Evolutionary conservation across 2,888 invertebrate species (phyloP).

Genomic region (Proisotoma minuta): DNA sequence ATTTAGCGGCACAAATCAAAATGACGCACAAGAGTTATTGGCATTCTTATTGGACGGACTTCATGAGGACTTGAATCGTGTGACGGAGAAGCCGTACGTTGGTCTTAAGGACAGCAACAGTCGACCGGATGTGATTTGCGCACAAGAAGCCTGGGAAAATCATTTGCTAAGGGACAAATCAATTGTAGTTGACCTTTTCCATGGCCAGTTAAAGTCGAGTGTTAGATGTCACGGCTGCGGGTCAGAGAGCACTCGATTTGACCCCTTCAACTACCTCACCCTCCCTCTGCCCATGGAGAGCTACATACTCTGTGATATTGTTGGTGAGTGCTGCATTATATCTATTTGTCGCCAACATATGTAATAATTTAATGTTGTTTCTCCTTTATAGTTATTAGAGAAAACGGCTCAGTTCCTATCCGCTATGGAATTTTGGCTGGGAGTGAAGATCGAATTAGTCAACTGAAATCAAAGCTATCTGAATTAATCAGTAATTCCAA

Average conservation of each 20-base stretch:
- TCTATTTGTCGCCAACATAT: constrained; percentile 4
- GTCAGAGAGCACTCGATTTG: constrained; percentile 79
- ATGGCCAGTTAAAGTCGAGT: constrained; percentile 85
- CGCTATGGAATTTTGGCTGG: constrained; percentile 79
- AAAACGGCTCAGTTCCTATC: constrained; percentile 75
- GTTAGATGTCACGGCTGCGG: constrained; percentile 77
- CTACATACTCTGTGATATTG: constrained; percentile 68
- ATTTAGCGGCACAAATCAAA: constrained; percentile 84
- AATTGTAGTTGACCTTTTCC: constrained; percentile 83
- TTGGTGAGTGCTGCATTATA: constrained; percentile 56
- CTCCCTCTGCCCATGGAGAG: constrained; percentile 87
- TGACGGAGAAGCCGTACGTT: constrained; percentile 65
- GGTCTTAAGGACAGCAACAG: constrained; percentile 67
- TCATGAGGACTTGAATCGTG: constrained; percentile 86
- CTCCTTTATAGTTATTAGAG: constrained; percentile 58
- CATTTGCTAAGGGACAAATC: constrained; percentile 77
- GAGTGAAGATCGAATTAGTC: constrained; percentile 74
- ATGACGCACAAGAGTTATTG: constrained; percentile 88
- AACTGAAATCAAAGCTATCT: constrained; percentile 65
- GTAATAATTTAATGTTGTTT: not conserved
- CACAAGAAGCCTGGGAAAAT: constrained; percentile 72
- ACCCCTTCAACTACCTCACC: constrained; percentile 85
- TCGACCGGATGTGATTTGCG: constrained; percentile 65
- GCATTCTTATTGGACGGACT: constrained; percentile 86
- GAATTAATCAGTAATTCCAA: constrained; percentile 25